These are phyloP conservation scores for Phenganax subtilis DNA, from an alignment of 92 coral and sea anemone species.

Conservation along the genomic window DNA sequence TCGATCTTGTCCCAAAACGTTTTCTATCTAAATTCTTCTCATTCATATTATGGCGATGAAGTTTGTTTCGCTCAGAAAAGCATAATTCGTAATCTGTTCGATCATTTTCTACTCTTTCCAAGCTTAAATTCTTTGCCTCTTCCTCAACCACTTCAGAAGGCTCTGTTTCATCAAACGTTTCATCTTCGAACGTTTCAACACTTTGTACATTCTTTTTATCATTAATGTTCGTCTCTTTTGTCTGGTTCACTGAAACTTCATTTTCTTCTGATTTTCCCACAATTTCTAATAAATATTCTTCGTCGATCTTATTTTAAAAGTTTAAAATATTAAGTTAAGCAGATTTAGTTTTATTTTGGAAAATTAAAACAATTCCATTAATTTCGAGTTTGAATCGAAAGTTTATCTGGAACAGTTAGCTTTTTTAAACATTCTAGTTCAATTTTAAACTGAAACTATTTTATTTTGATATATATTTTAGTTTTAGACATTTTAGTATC, in stretches of 20 bases:
- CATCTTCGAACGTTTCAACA: background rate
- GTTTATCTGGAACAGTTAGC: background rate
- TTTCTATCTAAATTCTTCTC: slow-evolving; percentile 14
- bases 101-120: background rate
- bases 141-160: background rate
- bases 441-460: background rate
- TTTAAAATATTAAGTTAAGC: background rate
- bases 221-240: background rate
- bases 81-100: background rate
- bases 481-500: background rate
- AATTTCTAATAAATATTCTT: background rate
- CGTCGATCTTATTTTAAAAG: background rate
- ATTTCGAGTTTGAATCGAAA: background rate
- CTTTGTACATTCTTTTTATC: background rate
- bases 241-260: background rate
- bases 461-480: background rate
- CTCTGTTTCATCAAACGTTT: background rate
- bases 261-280: background rate
- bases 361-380: background rate
- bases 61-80: slow-evolving; percentile 41
- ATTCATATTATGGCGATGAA: slow-evolving; percentile 60
- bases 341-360: background rate
- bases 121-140: background rate
- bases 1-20: slow-evolving; percentile 10
- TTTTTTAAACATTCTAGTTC: background rate